Conservation (phyloP, 2,797 vertebrate species). For the Otolemur crassicaudatus region DNA sequence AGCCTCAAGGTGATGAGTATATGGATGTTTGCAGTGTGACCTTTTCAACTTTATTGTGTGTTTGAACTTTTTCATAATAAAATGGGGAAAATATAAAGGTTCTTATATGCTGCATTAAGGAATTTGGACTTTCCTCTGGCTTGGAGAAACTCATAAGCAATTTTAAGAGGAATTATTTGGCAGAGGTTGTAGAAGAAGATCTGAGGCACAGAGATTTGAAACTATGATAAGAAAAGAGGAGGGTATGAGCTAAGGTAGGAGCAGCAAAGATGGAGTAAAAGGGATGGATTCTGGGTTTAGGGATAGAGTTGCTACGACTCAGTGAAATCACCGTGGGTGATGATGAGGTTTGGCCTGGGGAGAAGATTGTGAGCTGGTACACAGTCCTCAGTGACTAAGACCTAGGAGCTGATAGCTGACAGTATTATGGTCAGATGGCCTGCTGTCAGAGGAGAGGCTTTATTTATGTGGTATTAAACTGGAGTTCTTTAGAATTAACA, state of each 20-base stretch:
- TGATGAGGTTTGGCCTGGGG: background rate
- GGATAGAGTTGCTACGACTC: background rate
- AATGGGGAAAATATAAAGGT: background rate
- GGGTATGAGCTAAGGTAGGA: background rate
- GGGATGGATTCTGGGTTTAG: background rate
- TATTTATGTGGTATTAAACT: background rate
- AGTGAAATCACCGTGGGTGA: background rate
- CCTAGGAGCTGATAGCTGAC: background rate
- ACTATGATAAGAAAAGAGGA: background rate
- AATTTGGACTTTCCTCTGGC: conserved; percentile 49
- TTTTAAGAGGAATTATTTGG: conserved; percentile 9
- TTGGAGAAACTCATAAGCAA: conserved; percentile 8
- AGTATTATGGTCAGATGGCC: background rate
- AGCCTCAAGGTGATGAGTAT: background rate
- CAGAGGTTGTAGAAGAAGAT: background rate
- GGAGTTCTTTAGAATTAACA: conserved; percentile 37
- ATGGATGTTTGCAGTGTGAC: background rate
- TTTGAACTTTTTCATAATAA: conserved; percentile 44
- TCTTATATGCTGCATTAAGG: background rate
- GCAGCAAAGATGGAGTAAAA: background rate
- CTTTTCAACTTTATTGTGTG: conserved; percentile 39
- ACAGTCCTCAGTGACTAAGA: background rate
- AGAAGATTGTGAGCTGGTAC: background rate
- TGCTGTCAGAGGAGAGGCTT: background rate
- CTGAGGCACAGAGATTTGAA: background rate